Base-by-base conservation (phyloP, 2,113 vertebrate genomes). In the Datnioides undecimradiatus region DNA sequence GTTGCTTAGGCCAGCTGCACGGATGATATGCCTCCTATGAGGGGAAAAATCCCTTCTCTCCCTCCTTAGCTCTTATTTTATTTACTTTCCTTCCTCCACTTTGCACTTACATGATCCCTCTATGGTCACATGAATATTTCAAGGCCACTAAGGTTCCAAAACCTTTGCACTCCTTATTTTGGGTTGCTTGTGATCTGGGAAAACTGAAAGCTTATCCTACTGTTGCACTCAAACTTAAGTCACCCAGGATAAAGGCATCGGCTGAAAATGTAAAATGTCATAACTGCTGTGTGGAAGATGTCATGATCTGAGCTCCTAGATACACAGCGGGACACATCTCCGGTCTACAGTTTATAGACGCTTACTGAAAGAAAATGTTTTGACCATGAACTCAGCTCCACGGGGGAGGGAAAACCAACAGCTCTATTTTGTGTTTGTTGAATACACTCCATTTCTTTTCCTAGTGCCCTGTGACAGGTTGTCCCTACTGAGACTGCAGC, bases 341-440 rank as follows among this genome's bases (percentile, higher is more conserved):
- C 10, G 54, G 64, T 46, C 36, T 10, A 19, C 34, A 25, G 51
- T 79, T 77, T 68, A 74, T 27, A 34, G 51, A 62, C 8, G 68
- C 74, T 29, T 7, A 8, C 60, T 31, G 34, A 55, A 62, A 63
- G 60, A 27, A 69, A 80, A 59, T 38, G 51, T 60, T 79, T 57
- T 62, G 80, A 66, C 82, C 58, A 21, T 76, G 76, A 83, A 81
- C 57, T 73, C 25, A 1, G 25, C 80, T 85, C 80, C 17, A 2
- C 63, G 13, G 57, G 59, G 87, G 21, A 70, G n/a, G 60, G 4
- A 75, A 84, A 86, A 78, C 76, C 48, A 82, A 80, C 78, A 82
- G 77, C 78, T 86, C 73, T 57, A 58, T 72, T 88, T 80, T 57
- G 66, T 79, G 77, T 87, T 71, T 84, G 68, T 43, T 82, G 80